These are phyloP conservation scores for Cephalopachus bancanus DNA, from an alignment of 2,797 vertebrate species.

Conservation along the genomic window DNA sequence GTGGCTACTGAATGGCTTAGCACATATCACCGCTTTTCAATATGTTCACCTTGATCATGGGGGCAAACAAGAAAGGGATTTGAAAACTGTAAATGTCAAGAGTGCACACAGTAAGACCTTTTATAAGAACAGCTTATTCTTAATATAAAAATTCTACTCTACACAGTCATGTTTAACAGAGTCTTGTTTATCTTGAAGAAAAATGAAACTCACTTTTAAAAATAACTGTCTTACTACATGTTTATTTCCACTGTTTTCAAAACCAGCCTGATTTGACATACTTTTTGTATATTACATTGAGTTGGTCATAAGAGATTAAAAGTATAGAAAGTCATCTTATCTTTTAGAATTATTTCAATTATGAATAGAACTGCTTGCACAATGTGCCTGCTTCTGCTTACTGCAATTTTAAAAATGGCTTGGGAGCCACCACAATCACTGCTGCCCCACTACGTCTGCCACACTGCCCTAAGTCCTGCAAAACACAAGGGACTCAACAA, in stretches of 20 bases:
- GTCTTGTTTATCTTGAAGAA: slow-evolving; percentile 1
- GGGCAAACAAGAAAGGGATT: not conserved
- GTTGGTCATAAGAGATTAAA: slow-evolving; percentile 36
- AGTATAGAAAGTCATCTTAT: not conserved
- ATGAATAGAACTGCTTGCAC: not conserved
- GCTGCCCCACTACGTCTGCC: not conserved
- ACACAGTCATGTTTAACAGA: not conserved
- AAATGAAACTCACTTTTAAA: not conserved
- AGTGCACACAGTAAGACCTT: not conserved
- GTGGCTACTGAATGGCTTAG: not conserved
- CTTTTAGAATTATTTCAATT: slow-evolving; percentile 57
- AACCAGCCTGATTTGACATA: not conserved
- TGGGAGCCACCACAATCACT: not conserved
- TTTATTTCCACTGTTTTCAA: slow-evolving; percentile 1
- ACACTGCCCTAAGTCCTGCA: not conserved
- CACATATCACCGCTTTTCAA: not conserved
- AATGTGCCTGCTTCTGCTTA: not conserved
- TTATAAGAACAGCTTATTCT: not conserved
- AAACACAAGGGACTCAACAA: not conserved
- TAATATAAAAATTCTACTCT: not conserved
- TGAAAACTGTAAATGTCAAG: not conserved
- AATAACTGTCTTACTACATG: not conserved
- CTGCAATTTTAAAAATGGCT: not conserved
- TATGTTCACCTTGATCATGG: not conserved
- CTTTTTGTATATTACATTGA: not conserved